phyloP scores from a whole-genome alignment of 2,113 vertebrate species.

The Forbesichthys agassizii region DNA sequence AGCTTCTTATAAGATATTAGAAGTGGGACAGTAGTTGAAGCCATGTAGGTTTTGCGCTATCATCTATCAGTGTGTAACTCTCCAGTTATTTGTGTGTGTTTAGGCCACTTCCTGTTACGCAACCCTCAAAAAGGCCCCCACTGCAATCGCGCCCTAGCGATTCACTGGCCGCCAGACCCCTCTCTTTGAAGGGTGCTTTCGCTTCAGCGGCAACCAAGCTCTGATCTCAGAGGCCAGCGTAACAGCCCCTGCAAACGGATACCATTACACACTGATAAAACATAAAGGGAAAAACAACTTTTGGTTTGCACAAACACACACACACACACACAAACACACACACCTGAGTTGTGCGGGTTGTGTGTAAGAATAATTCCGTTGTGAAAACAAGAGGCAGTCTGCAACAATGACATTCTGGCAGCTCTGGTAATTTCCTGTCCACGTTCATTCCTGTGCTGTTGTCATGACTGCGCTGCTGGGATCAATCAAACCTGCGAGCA shows the following conservation, averaged over 20 bases:
- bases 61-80: conserved; percentile 37
- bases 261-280: conserved; percentile 52
- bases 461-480: conserved; percentile 64
- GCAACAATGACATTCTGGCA: conserved; percentile 67
- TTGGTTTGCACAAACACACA: conserved; percentile 37
- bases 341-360: background rate
- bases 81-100: conserved; percentile 61
- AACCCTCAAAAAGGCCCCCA: conserved; percentile 47
- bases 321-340: background rate
- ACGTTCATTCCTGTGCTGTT: conserved; percentile 60
- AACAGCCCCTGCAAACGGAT: conserved; percentile 47
- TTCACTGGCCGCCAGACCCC: conserved; percentile 58
- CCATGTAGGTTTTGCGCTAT: no score
- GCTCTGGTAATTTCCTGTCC: conserved; percentile 69
- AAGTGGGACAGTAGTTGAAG: no score
- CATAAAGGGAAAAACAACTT: conserved; percentile 50
- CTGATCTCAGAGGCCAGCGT: conserved; percentile 59
- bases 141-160: conserved; percentile 65
- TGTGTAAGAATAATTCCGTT: conserved; percentile 52
- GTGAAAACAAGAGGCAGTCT: conserved; percentile 58
- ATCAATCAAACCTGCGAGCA: conserved; percentile 69
- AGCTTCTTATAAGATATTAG: no score
- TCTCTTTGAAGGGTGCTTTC: conserved; percentile 62
- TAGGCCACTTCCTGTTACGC: conserved; percentile 59
- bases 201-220: conserved; percentile 54